phyloP scores from a whole-genome alignment of 2,113 vertebrate species.

The Antechinus stuartii region DNA sequence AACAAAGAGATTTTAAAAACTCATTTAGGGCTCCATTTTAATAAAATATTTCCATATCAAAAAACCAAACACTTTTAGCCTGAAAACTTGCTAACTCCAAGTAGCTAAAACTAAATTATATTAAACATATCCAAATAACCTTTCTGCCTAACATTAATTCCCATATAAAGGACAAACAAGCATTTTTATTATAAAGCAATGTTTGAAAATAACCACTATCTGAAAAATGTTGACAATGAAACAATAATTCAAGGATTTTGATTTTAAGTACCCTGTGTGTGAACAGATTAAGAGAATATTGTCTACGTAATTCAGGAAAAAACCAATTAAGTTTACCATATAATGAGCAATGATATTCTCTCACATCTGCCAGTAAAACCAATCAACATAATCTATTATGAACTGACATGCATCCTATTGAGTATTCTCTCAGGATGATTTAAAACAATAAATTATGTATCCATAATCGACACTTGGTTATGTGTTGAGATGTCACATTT shows the following conservation, averaged over 20 bases:
- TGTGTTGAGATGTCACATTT: background rate
- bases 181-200: slow-evolving; percentile 65
- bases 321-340: slow-evolving; percentile 77
- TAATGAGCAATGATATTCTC: slow-evolving; percentile 72
- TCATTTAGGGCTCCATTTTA: background rate
- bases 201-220: slow-evolving; percentile 53
- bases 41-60: background rate
- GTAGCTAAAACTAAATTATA: slow-evolving; percentile 33
- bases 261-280: slow-evolving; percentile 72
- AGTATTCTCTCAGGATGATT: slow-evolving; percentile 50
- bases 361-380: slow-evolving; percentile 74
- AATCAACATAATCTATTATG: slow-evolving; percentile 76
- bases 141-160: slow-evolving; percentile 24
- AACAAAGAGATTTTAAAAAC: background rate
- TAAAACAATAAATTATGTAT: slow-evolving; percentile 66
- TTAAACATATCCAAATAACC: slow-evolving; percentile 29
- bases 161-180: slow-evolving; percentile 48
- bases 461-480: slow-evolving; percentile 55
- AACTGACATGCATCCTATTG: slow-evolving; percentile 54
- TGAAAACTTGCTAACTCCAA: slow-evolving; percentile 36
- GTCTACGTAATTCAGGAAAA: slow-evolving; percentile 74
- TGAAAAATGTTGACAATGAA: slow-evolving; percentile 76
- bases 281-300: slow-evolving; percentile 79
- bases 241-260: slow-evolving; percentile 74
- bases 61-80: background rate